Evolutionary conservation across 2,797 vertebrate genomes (phyloP).

Genomic region (Pagetopsis macropterus): DNA sequence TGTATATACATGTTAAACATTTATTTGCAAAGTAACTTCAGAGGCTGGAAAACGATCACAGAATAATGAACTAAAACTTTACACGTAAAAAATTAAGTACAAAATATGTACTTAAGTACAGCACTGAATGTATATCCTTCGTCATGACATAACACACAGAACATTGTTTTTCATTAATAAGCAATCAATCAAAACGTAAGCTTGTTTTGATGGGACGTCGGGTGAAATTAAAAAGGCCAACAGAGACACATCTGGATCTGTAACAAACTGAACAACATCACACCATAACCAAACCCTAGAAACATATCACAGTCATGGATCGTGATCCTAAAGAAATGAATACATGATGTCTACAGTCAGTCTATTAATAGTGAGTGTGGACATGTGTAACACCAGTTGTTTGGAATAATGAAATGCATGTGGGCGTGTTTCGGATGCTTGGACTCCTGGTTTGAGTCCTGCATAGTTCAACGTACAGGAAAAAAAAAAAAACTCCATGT

Average conservation of each 20-base stretch:
- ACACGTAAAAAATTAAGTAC: neutral
- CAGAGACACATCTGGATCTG: neutral
- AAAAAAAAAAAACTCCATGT: neutral
- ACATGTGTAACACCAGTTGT: constrained; percentile 14
- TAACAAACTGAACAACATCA: neutral
- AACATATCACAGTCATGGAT: neutral
- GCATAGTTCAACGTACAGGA: neutral
- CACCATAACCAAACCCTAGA: neutral
- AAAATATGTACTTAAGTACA: neutral
- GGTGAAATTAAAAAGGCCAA: neutral
- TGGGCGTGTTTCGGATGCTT: neutral
- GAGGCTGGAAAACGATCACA: neutral
- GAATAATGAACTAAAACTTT: no score
- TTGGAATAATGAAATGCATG: constrained; percentile 7
- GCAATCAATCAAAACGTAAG: neutral
- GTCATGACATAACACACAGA: neutral
- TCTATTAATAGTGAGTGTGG: constrained; percentile 19
- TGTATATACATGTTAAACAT: neutral
- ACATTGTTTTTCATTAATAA: neutral
- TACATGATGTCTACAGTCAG: neutral
- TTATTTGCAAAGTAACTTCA: neutral
- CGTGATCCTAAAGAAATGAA: neutral
- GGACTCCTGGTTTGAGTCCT: constrained; percentile 12
- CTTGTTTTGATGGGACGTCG: neutral
- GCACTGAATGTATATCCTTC: neutral